Conservation (phyloP, 1,140 invertebrate species). For the Tribolium madens region DNA sequence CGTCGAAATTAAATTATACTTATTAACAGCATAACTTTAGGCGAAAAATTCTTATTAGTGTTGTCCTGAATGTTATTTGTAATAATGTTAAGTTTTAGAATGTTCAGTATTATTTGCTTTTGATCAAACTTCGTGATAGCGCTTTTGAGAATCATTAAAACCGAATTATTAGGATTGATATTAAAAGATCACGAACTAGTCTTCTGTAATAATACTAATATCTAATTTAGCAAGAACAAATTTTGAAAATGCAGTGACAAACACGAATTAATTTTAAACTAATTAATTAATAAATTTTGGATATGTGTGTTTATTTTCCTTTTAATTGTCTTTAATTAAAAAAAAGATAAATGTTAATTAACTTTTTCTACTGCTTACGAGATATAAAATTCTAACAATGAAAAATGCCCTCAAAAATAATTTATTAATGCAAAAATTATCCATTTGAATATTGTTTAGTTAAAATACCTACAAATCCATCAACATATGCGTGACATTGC, state of each 20-base stretch:
- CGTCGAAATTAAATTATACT: slow-evolving; percentile 28
- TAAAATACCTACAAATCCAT: too few relatives aligned
- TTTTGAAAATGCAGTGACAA: not conserved
- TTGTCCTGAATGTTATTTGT: not conserved
- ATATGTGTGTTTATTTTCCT: not conserved
- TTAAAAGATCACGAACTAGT: not conserved
- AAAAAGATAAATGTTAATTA: not conserved
- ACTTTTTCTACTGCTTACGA: too few relatives aligned
- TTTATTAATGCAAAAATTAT: too few relatives aligned
- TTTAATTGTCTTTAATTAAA: not conserved
- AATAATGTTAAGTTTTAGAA: not conserved
- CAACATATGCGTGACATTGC: too few relatives aligned
- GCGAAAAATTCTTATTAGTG: slow-evolving; percentile 21
- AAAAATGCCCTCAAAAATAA: too few relatives aligned
- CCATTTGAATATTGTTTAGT: too few relatives aligned
- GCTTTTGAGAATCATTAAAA: not conserved
- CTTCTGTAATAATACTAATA: too few relatives aligned
- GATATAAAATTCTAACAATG: too few relatives aligned
- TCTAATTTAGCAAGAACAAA: not conserved
- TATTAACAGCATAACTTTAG: slow-evolving; percentile 19
- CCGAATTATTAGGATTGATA: too few relatives aligned
- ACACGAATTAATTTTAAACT: not conserved
- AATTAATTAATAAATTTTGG: not conserved
- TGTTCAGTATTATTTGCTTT: not conserved
- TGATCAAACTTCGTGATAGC: too few relatives aligned